Evolutionary conservation across 37 sponge, comb jelly and placozoan species (phyloP).

Genomic region (Haliclona indistincta): DNA sequence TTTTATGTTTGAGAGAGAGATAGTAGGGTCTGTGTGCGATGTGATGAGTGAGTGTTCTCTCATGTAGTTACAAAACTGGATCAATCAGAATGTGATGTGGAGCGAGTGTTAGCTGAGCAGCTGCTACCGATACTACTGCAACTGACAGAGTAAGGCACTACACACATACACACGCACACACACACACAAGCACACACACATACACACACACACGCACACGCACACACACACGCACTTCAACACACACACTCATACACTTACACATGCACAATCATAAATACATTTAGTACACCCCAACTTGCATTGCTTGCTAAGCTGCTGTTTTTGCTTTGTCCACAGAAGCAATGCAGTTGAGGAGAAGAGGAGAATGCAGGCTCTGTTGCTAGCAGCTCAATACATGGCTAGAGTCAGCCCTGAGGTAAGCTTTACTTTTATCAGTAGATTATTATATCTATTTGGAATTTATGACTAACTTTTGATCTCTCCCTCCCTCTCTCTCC

Average conservation of each 20-base stretch:
- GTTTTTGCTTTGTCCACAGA: background rate
- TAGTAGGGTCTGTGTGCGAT: too few relatives aligned
- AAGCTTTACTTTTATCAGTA: background rate
- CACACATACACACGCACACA: background rate
- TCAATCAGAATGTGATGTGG: conserved; percentile 32
- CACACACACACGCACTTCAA: conserved; percentile 18
- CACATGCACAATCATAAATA: conserved; percentile 1
- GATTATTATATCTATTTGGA: background rate
- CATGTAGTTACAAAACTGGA: conserved; percentile 52
- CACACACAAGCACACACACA: background rate
- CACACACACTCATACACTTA: conserved; percentile 13
- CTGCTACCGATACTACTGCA: conserved; percentile 58
- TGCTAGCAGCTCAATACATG: conserved; percentile 54
- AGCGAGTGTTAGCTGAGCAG: conserved; percentile 37
- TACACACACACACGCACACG: conserved; percentile 10
- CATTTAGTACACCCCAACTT: too few relatives aligned
- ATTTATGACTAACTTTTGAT: background rate
- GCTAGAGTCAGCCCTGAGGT: conserved; percentile 53
- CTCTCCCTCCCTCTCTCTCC: background rate
- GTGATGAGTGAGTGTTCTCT: background rate
- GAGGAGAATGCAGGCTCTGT: conserved; percentile 15
- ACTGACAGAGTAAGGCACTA: conserved; percentile 27
- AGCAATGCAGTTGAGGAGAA: background rate
- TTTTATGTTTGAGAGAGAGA: too few relatives aligned
- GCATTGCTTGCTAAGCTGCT: too few relatives aligned